phyloP scores from a whole-genome alignment of 2,888 invertebrate genomes.

The Papilio demoleus region DNA sequence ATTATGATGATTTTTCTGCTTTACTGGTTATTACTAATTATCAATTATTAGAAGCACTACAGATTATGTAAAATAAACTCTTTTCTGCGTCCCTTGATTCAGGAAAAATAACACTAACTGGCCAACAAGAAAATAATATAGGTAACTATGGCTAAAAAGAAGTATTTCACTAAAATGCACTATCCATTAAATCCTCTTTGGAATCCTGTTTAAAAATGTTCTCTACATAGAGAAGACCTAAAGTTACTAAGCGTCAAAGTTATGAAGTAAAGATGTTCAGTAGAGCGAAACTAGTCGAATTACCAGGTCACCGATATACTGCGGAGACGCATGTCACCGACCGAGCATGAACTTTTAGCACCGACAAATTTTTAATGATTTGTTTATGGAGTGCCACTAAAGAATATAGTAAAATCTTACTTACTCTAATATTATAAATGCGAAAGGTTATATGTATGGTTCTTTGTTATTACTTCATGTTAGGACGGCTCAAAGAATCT shows the following conservation, averaged over 20 bases:
- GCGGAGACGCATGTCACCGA: not conserved
- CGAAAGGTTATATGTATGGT: no score
- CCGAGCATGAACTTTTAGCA: not conserved
- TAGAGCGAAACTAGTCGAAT: constrained; percentile 7
- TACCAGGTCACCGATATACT: not conserved
- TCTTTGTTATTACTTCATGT: no score
- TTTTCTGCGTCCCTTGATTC: not conserved
- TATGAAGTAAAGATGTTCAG: constrained; percentile 7
- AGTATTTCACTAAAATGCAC: not conserved
- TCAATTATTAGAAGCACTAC: not conserved
- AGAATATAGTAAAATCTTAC: no score
- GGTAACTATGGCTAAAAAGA: not conserved
- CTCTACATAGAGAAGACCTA: not conserved
- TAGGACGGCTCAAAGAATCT: no score
- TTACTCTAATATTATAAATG: no score
- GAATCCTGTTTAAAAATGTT: not conserved
- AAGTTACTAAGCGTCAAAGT: not conserved
- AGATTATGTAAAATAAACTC: no score
- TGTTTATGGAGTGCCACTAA: not conserved
- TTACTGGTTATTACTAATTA: not conserved
- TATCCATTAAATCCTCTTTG: not conserved
- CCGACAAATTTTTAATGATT: not conserved
- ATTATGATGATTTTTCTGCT: not conserved
- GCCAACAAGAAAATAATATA: not conserved
- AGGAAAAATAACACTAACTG: not conserved